Evolutionary conservation across 2,113 vertebrate genomes (phyloP), one percentile per base, ranked within the genome.

Genomic region (Tretioscincus oriximinensis): DNA sequence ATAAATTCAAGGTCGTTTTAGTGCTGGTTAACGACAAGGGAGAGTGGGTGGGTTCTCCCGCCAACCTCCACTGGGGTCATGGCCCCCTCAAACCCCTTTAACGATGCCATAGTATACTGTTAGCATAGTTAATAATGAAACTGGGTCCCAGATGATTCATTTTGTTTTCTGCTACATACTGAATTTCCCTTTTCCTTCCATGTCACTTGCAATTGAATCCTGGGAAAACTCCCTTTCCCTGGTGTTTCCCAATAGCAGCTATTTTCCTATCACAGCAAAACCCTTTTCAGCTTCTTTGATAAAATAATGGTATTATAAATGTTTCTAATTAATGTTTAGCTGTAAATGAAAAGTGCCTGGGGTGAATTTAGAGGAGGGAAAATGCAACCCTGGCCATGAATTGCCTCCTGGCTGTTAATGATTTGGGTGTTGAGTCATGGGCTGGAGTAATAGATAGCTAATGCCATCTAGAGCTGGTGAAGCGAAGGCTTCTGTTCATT

Each of bases 401-500:
- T 63, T 41, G 67, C 72, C 69, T 67, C 73, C 35, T 20, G 45
- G 51, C 58, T 45, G 79, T 83, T 51, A 16, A 80, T 85, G 70
- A 73, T 76, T 64, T 14, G 31, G 81, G 45, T 58, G 51, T 77
- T 78, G 77, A 84, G 84, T 47, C 21, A 71, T 87, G 69, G 84
- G 31, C 83, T 68, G 64, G 0, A 73, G 77, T 71, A 81, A 51
- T 76, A 87, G 91, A 85, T 3, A 0, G 67, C 84, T 90, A 87
- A 93, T 92, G 88, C 90, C 88, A 87, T 86, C 91, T 90, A 88
- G 86, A 83, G 90, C 85, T 90, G 86, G 72, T 79, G 29, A 65
- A 71, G 68, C 16, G 58, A 85, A 78, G 68, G 67, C 85, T 82
- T 83, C 86, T 85, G 31, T 72, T 86, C 75, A 1, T 79, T 70